Evolutionary conservation across 1,140 invertebrate genomes (phyloP).

Genomic region (Elymnias hypermnestra): DNA sequence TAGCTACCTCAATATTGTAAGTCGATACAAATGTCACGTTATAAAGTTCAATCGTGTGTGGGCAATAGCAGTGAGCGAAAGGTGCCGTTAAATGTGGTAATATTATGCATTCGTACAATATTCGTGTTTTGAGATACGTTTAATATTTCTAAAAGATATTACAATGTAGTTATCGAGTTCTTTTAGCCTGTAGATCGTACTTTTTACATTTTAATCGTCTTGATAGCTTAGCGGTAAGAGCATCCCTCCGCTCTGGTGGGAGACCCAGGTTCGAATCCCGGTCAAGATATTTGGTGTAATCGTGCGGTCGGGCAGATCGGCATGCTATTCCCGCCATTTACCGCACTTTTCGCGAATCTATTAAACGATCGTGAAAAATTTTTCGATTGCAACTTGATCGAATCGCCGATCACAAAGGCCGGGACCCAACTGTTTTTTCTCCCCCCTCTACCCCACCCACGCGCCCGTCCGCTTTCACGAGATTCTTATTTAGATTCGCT

Average conservation of each 20-base stretch:
- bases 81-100: slow-evolving; percentile 22
- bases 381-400: slow-evolving; percentile 61
- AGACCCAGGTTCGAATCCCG: slow-evolving; percentile 73
- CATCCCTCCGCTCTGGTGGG: slow-evolving; percentile 56
- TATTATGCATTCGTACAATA: slow-evolving; percentile 17
- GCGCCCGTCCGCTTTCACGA: slow-evolving; percentile 61
- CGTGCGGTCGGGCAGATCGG: slow-evolving; percentile 18
- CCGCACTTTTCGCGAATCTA: slow-evolving; percentile 38
- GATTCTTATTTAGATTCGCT: slow-evolving; percentile 76
- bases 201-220: slow-evolving; percentile 60
- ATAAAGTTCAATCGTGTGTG: slow-evolving; percentile 26
- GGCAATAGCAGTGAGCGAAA: slow-evolving; percentile 20
- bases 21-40: slow-evolving; percentile 22
- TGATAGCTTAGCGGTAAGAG: slow-evolving; percentile 75
- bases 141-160: no score
- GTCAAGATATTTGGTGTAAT: slow-evolving; percentile 65
- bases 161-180: no score
- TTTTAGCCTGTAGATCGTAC: no score
- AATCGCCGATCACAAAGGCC: slow-evolving; percentile 64
- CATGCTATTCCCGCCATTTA: slow-evolving; percentile 27
- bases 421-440: slow-evolving; percentile 60
- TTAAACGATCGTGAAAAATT: slow-evolving; percentile 54
- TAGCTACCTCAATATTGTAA: slow-evolving; percentile 5
- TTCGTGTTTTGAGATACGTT: slow-evolving; percentile 12
- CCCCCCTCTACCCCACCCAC: slow-evolving; percentile 41